These are phyloP conservation scores for Cydia strobilella DNA, from an alignment of 1,140 invertebrate species.

Conservation along the genomic window DNA sequence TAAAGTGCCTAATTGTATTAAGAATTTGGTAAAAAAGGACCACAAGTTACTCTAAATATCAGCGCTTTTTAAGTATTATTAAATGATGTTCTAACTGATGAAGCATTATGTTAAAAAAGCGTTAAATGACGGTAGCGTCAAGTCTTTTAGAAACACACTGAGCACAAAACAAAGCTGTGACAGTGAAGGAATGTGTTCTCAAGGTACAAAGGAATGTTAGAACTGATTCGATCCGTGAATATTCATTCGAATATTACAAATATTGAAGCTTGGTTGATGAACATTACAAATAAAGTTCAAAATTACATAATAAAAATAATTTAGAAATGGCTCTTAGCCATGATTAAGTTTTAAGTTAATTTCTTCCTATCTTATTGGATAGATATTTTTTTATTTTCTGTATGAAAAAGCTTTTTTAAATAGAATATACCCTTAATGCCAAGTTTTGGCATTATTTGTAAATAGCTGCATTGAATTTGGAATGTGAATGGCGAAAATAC, in stretches of 20 bases:
- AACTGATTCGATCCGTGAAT: background rate
- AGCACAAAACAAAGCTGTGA: constrained; percentile 44
- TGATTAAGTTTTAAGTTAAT: no score
- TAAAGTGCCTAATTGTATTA: no score
- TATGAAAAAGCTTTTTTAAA: background rate
- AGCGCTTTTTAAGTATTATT: background rate
- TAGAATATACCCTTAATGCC: background rate
- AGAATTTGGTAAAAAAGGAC: no score
- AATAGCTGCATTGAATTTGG: background rate
- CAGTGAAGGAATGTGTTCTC: constrained; percentile 36
- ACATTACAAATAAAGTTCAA: background rate
- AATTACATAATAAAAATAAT: background rate
- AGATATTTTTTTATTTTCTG: background rate
- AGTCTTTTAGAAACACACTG: constrained; percentile 53
- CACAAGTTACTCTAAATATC: background rate
- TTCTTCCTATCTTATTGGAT: background rate
- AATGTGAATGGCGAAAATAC: background rate
- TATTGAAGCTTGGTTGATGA: no score
- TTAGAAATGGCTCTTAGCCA: no score
- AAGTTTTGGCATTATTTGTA: background rate
- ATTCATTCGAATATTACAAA: background rate
- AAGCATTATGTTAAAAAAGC: constrained; percentile 49
- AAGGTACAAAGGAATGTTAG: constrained; percentile 42
- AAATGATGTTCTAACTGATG: background rate
- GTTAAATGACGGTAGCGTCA: constrained; percentile 50